Conservation (phyloP, 2,113 vertebrate genomes). For the Catharus minimus region DNA sequence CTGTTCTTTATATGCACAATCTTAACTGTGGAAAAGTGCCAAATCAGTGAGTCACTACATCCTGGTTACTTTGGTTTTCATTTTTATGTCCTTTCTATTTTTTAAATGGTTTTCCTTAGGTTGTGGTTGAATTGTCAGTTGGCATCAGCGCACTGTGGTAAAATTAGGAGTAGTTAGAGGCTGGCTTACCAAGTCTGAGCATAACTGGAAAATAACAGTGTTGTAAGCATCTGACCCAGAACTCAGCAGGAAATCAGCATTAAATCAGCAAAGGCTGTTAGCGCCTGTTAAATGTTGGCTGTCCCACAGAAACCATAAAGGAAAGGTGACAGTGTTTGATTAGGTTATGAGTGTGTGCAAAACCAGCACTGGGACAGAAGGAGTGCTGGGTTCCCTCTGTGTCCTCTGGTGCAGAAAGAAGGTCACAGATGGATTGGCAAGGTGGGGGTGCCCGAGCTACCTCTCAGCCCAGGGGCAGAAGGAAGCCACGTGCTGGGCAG, state of each 20-base stretch:
- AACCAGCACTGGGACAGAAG: not conserved
- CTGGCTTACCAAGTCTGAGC: not conserved
- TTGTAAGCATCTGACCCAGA: not conserved
- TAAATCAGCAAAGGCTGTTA: not conserved
- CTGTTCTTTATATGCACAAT: not conserved
- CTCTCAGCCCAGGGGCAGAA: not conserved
- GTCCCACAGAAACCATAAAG: not conserved
- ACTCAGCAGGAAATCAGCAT: not conserved
- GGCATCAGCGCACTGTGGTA: not conserved
- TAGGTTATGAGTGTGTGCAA: not conserved
- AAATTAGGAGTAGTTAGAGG: not conserved
- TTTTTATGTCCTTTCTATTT: not conserved
- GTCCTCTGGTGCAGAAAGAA: not conserved
- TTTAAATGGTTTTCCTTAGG: not conserved
- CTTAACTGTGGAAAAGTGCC: not conserved
- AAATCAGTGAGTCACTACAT: not conserved
- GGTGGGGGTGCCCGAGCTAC: not conserved
- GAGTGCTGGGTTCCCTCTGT: not conserved
- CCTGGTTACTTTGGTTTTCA: not conserved
- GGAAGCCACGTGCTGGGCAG: fast-evolving
- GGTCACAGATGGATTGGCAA: not conserved
- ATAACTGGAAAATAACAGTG: not conserved
- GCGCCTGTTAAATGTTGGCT: not conserved
- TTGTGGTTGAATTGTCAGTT: not conserved
- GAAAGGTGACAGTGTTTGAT: not conserved